Percentiles rank a stretch among this genome's conserved stretches.
These are phyloP conservation scores for Bombus huntii DNA, from an alignment of 1,140 invertebrate genomes.

Conservation along the genomic window DNA sequence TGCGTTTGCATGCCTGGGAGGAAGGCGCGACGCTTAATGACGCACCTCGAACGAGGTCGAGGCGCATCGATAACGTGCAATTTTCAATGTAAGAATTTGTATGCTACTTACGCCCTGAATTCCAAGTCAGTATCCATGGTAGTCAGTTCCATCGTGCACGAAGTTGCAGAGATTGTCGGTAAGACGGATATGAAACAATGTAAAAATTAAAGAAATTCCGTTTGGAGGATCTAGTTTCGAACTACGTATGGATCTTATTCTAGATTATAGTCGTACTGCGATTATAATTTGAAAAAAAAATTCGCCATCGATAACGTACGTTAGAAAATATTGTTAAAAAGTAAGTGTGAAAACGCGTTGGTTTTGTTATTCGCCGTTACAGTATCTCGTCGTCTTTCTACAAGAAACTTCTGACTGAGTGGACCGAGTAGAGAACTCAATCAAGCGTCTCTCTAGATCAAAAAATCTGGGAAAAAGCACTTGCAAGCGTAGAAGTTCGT, in stretches of 20 bases:
- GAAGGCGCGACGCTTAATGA: conserved; percentile 24
- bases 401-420: background rate
- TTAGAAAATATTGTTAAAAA: background rate
- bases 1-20: background rate
- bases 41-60: conserved; percentile 12
- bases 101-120: conserved; percentile 47
- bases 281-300: background rate
- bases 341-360: background rate
- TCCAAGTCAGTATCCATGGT: background rate
- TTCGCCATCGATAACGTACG: too few relatives aligned
- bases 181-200: conserved; percentile 20
- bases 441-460: background rate
- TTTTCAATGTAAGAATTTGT: background rate
- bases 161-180: background rate
- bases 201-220: background rate
- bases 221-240: background rate
- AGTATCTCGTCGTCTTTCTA: too few relatives aligned
- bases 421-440: conserved; percentile 6
- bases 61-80: conserved; percentile 21
- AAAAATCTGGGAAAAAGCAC: background rate
- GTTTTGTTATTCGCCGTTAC: background rate
- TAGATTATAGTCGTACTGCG: too few relatives aligned
- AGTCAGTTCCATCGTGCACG: background rate
- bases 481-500: too few relatives aligned
- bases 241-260: background rate